Conservation (phyloP, 1,140 invertebrate genomes). For the Drosophila bocqueti region DNA sequence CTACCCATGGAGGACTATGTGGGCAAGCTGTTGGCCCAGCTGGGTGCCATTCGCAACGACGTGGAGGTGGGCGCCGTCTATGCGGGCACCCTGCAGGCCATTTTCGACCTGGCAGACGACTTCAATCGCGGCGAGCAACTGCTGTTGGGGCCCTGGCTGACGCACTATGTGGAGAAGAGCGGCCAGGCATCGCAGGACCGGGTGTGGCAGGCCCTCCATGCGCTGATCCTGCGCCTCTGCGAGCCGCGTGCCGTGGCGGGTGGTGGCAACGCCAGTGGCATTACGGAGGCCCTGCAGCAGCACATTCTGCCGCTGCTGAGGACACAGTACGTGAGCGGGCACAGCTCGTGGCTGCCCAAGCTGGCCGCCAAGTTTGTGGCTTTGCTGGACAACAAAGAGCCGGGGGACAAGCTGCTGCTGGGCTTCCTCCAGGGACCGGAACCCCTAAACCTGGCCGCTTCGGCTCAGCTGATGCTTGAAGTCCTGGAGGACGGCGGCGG, state of each 20-base stretch:
- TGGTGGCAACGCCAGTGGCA: slow-evolving; percentile 2
- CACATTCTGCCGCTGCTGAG: slow-evolving; percentile 74
- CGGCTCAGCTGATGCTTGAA: slow-evolving; percentile 64
- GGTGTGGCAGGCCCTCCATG: slow-evolving; percentile 67
- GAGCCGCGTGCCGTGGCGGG: slow-evolving; percentile 2
- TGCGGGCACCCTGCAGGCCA: slow-evolving; percentile 47
- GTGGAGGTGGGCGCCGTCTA: slow-evolving; percentile 59
- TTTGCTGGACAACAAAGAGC: slow-evolving; percentile 31
- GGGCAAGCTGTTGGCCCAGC: slow-evolving; percentile 67
- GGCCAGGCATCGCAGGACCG: slow-evolving; percentile 75
- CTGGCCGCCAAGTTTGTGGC: slow-evolving; percentile 71
- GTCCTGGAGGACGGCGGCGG: slow-evolving; percentile 34
- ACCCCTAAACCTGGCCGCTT: slow-evolving; percentile 60
- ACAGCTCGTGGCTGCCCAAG: slow-evolving; percentile 68
- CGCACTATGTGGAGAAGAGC: slow-evolving; percentile 70
- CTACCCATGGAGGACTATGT: slow-evolving; percentile 66
- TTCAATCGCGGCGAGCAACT: slow-evolving; percentile 74
- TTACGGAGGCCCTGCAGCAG: slow-evolving; percentile 63
- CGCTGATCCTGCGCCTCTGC: slow-evolving; percentile 50
- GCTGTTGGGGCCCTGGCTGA: slow-evolving; percentile 73
- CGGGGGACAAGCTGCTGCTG: slow-evolving; percentile 32
- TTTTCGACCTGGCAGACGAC: slow-evolving; percentile 70
- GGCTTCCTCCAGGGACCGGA: slow-evolving; percentile 53
- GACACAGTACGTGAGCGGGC: slow-evolving; percentile 58
- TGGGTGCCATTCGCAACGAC: slow-evolving; percentile 65